These are phyloP conservation scores for Oceanodroma tethys DNA, from an alignment of 2,113 vertebrate genomes.

Conservation along the genomic window DNA sequence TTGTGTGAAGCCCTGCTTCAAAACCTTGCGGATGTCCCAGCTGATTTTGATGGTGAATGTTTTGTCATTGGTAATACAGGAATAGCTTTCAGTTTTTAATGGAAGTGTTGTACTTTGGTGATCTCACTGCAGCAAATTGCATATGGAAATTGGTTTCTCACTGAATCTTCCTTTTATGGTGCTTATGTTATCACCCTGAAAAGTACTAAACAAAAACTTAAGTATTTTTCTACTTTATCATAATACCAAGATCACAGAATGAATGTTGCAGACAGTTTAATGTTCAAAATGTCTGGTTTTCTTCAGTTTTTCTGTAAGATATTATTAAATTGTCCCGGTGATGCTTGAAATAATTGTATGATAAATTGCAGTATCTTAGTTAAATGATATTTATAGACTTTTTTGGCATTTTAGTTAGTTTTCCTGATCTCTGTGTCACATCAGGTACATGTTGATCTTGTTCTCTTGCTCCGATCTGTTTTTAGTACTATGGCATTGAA, in stretches of 20 bases:
- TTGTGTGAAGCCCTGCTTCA: not conserved
- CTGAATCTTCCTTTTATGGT: not conserved
- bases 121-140: not conserved
- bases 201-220: not conserved
- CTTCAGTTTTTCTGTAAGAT: not conserved
- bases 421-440: not conserved
- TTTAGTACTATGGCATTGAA: not conserved
- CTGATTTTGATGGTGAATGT: not conserved
- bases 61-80: not conserved
- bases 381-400: not conserved
- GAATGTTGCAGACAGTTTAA: not conserved
- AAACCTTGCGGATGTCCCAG: not conserved
- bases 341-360: not conserved
- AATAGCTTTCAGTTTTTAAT: not conserved
- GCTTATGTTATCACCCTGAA: not conserved
- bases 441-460: not conserved
- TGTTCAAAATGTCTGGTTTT: slow-evolving; percentile 14
- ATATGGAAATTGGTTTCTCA: slow-evolving; percentile 7
- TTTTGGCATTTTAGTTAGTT: not conserved
- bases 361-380: not conserved
- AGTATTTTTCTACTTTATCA: not conserved
- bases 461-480: not conserved
- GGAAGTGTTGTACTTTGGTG: not conserved
- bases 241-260: not conserved
- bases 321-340: not conserved